Base-by-base conservation (phyloP, 2,797 vertebrate species). In the Echeneis naucrates region DNA sequence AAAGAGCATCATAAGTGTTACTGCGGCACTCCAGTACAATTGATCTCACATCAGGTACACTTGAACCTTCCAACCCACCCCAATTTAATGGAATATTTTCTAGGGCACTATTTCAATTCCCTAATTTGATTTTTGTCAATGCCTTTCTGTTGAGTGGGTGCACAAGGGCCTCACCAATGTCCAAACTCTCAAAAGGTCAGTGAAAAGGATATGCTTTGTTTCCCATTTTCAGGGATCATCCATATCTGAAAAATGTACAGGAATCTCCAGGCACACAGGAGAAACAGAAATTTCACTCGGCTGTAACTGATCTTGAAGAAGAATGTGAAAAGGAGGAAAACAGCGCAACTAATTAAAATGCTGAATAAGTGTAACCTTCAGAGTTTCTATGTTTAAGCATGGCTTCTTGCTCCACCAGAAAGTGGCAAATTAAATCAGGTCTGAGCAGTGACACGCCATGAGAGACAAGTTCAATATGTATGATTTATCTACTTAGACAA, bases 401-500 rank as follows among this genome's bases (percentile, higher is more conserved):
- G 72, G 55, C 47, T 88, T 93, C 88, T 92, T 91, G 73, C 78
- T 72, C 80, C 72, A 37, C 75, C 80, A 78, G 88, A 81, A 88
- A 87, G 78, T 72, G 91, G 76, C 72, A 96, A 96, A 97, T 96
- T 93, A 93, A 96, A 95, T 96, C 85, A 95, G 67, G 87, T 86
- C 89, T 87, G 92, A 92, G 73, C 77, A 90, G 77, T 92, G 91
- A 93, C 93, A 94, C 85, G 79, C 72, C 83, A 75, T 82, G 86
- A 88, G 88, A 95, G 89, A 95, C 90, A 93, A 92, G 92, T 87
- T 95, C 94, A 94, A 91, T 93, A 94, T 82, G 77, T 93, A 94
- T 93, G 91, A 96, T 94, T 95, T 96, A 95, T 95, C 93, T 96
- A 87, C 90, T 94, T 94, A 94, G 94, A 95, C 94, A 95, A 94